Conservation (phyloP, 2,797 vertebrate species). For the Gymnothorax javanicus region DNA sequence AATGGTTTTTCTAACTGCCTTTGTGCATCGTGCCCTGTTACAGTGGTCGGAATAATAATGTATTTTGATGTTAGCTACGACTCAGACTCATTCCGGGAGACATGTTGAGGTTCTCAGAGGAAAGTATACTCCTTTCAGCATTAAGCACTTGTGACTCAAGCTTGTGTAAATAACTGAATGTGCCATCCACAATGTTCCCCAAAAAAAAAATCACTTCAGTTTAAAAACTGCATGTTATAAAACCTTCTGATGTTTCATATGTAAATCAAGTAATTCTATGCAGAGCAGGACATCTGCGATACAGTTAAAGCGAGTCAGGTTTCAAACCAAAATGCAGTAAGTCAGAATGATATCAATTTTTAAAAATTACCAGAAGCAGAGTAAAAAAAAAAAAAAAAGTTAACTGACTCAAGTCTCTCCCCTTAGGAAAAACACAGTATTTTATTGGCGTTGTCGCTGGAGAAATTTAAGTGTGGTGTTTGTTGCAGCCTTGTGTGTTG, state of each 20-base stretch:
- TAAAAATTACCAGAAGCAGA: conserved; percentile 2
- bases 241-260: background rate
- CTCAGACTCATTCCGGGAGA: conserved; percentile 44
- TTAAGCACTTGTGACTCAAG: conserved; percentile 30
- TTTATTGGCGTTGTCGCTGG: conserved; percentile 47
- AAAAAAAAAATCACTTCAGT: conserved; percentile 40
- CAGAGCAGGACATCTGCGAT: conserved; percentile 33
- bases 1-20: conserved; percentile 7
- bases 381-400: conserved; percentile 34
- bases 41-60: conserved; percentile 32
- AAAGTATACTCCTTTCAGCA: conserved; percentile 22
- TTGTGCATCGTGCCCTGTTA: conserved; percentile 8
- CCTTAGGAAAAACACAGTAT: conserved; percentile 42
- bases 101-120: conserved; percentile 46
- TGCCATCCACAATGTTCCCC: conserved; percentile 39
- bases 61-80: conserved; percentile 38
- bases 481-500: background rate
- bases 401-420: conserved; percentile 43
- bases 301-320: conserved; percentile 35
- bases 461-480: background rate
- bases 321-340: background rate
- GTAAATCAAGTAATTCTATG: background rate
- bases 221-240: conserved; percentile 32
- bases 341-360: background rate
- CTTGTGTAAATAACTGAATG: conserved; percentile 11